Conservation (phyloP, 2,797 vertebrate genomes). For the Arvicola amphibius region DNA sequence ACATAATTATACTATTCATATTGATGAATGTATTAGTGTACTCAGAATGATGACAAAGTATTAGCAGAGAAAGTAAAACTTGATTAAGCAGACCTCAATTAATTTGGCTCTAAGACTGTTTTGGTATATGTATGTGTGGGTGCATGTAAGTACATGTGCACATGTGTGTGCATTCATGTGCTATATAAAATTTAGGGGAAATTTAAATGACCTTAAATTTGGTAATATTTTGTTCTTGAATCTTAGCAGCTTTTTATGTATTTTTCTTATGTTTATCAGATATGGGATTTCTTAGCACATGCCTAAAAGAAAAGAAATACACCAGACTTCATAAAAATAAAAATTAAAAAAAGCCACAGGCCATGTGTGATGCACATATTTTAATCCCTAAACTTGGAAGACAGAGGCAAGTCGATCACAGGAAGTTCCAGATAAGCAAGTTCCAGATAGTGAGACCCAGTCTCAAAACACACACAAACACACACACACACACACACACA, state of each 20-base stretch:
- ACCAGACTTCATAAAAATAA: background rate
- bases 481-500: background rate
- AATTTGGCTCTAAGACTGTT: background rate
- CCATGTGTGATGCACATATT: background rate
- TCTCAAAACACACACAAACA: background rate
- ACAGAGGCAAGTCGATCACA: background rate
- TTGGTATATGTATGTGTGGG: background rate
- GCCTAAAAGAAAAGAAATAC: background rate
- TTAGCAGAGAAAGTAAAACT: background rate
- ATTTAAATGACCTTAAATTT: background rate
- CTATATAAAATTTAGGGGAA: background rate
- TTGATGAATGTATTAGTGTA: background rate
- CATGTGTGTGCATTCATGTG: background rate
- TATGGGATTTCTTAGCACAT: background rate
- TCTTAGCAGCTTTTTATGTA: no score
- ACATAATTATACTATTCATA: background rate
- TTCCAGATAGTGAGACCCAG: background rate
- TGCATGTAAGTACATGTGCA: background rate
- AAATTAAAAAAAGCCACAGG: background rate
- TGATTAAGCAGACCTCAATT: conserved; percentile 48
- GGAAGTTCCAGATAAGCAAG: background rate
- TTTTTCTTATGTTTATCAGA: no score
- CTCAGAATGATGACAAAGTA: conserved; percentile 16
- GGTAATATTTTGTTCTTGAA: background rate
- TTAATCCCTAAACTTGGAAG: background rate